A percentile compares a stretch with the other conserved stretches of the same genome.
phyloP scores from a whole-genome alignment of 2,797 vertebrate genomes.

The Cryptoprocta ferox region DNA sequence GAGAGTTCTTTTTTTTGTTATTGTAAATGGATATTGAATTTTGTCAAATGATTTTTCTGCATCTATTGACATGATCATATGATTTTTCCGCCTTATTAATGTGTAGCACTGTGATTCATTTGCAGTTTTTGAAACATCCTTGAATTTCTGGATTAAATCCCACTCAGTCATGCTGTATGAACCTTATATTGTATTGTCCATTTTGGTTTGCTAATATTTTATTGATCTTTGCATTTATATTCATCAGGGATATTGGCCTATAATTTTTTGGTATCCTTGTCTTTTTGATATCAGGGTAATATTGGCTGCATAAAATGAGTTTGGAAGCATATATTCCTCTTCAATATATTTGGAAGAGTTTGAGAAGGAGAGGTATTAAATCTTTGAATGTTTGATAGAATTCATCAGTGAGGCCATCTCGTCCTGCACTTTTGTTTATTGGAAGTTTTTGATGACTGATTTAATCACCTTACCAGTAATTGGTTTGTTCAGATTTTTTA shows the following conservation, averaged over 20 bases:
- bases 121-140: background rate
- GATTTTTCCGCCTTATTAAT: background rate
- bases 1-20: background rate
- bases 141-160: background rate
- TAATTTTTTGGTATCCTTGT: background rate
- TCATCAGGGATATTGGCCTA: background rate
- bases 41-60: background rate
- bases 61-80: background rate
- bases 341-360: background rate
- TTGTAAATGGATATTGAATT: background rate
- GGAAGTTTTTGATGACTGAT: background rate
- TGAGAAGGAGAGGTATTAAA: background rate
- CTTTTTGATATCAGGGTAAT: background rate
- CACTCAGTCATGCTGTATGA: background rate
- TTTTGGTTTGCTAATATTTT: background rate
- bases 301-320: background rate
- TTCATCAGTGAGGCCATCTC: background rate
- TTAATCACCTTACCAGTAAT: background rate
- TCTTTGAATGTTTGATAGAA: background rate
- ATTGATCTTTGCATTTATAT: background rate
- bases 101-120: background rate
- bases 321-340: background rate
- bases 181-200: background rate
- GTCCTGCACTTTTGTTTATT: background rate
- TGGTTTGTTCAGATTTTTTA: background rate